phyloP scores from a whole-genome alignment of 2,888 invertebrate genomes.

The Serripes groenlandicus region DNA sequence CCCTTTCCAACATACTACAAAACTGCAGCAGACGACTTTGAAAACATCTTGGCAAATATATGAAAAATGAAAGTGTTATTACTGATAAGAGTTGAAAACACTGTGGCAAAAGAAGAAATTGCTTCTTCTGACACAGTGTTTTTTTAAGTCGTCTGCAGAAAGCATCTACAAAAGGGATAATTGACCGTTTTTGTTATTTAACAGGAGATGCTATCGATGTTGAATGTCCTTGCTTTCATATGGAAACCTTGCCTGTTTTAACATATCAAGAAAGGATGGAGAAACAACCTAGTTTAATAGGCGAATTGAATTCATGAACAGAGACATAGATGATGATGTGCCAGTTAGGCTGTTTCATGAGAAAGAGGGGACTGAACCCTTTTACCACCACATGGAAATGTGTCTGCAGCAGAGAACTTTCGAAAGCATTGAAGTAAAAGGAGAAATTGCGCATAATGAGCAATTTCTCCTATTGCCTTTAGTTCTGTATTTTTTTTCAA shows the following conservation, averaged over 20 bases:
- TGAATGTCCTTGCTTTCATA: conserved; percentile 57
- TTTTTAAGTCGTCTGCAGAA: too few species aligned
- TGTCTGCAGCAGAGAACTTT: background rate
- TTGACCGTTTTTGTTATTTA: too few species aligned
- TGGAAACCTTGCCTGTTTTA: conserved; percentile 42
- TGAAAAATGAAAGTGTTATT: background rate
- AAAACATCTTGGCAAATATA: background rate
- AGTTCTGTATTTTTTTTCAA: background rate
- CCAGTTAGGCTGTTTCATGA: background rate
- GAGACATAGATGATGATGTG: background rate
- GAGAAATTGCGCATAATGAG: background rate
- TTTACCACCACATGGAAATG: background rate
- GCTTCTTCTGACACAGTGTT: background rate
- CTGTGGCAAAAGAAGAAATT: too few species aligned
- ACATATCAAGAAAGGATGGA: conserved; percentile 11
- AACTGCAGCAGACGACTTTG: too few species aligned
- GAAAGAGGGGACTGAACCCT: background rate
- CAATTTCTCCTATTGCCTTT: background rate
- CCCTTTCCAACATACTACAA: too few species aligned
- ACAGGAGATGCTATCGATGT: conserved; percentile 29
- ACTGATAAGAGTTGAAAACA: background rate
- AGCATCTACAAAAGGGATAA: too few species aligned
- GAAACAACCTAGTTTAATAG: background rate
- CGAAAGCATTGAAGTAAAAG: background rate
- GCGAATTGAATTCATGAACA: background rate